These are phyloP conservation scores for Kuschelorhynchus macadamiae DNA, from an alignment of 2,888 invertebrate genomes.

Conservation along the genomic window DNA sequence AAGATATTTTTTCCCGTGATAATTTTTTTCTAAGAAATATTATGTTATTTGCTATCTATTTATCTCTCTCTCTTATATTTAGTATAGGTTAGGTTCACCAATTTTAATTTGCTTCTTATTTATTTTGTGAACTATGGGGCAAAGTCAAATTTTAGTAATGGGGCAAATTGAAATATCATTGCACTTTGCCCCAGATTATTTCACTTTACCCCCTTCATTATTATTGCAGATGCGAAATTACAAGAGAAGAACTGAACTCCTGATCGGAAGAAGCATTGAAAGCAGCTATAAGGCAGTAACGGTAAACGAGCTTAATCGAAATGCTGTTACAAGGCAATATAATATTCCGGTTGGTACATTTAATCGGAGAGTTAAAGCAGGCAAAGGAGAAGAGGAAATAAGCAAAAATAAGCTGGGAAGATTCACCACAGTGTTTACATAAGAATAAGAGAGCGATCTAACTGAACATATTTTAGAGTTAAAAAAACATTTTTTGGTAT, in stretches of 20 bases:
- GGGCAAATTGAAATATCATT: too few species aligned
- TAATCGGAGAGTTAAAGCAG: constrained; percentile 11
- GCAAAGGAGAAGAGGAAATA: constrained; percentile 1
- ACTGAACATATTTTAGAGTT: constrained; percentile 4
- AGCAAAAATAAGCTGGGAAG: constrained; percentile 13
- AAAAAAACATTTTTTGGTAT: constrained; percentile 18
- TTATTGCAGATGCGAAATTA: constrained; percentile 12
- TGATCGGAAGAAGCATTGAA: constrained; percentile 7
- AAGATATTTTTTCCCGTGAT: too few species aligned
- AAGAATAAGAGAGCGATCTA: constrained; percentile 2
- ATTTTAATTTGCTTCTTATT: too few species aligned
- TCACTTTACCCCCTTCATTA: neutral
- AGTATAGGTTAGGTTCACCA: neutral
- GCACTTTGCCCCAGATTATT: neutral
- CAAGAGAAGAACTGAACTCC: neutral
- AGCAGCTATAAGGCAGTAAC: constrained; percentile 4
- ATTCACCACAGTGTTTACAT: neutral
- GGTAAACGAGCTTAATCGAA: neutral
- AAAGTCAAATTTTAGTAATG: too few species aligned
- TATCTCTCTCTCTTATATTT: too few species aligned
- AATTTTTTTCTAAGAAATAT: too few species aligned
- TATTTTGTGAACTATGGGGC: too few species aligned
- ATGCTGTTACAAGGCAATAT: neutral
- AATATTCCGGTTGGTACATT: neutral
- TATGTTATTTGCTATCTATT: too few species aligned